Evolutionary conservation across 30 jellyfish, hydroid and myxozoan species (phyloP), one percentile per base, ranked within the genome.

Genomic region (Catostylus mosaicus): DNA sequence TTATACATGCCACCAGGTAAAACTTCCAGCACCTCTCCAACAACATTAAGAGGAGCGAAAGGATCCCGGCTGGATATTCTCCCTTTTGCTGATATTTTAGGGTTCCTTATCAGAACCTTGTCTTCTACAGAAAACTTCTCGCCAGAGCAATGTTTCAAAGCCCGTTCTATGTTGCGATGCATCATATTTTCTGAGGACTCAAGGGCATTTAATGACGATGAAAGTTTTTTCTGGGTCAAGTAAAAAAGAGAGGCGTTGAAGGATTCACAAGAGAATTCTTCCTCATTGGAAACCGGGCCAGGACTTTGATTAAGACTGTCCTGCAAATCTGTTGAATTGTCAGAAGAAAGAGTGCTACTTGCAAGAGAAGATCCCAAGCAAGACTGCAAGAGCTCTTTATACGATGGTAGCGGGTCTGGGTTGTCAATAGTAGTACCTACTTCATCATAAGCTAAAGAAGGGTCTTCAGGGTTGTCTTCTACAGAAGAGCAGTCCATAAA

Each of bases 1-100:
- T n/a, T 68, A 34, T 68, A 68, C 81, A 68, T 68, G 65, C 65
- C 63, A 30, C 65, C 63, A 30, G 81, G 81, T 30, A 68, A 31
- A 32, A 68, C 62, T 45, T 36, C 81, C 24, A 68, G 33, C 59
- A 68, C 81, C 62, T 68, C 81, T 20, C 40, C 81, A 6, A 56
- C 26, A n/a, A 56, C 69, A 56, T 56, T 56, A n/a, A 56, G 69
- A 56, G 69, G 69, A 6, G 18, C 26, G 33, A 56, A 56, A 56
- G 69, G 69, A 56, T 56, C 69, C 6, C 20, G 30, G 6, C 69
- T 26, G 6, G 11, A 11, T 26, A 12, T n/a, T 19, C 18, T 56
- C 20, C 69, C 69, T 7, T 7, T 12, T 7, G 20, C 69, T 7
- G 30, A 19, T 56, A 56, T 7, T 9, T 56, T n/a, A 7, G 30